Conservation (phyloP, 2,113 vertebrate genomes). For the Dascyllus trimaculatus region DNA sequence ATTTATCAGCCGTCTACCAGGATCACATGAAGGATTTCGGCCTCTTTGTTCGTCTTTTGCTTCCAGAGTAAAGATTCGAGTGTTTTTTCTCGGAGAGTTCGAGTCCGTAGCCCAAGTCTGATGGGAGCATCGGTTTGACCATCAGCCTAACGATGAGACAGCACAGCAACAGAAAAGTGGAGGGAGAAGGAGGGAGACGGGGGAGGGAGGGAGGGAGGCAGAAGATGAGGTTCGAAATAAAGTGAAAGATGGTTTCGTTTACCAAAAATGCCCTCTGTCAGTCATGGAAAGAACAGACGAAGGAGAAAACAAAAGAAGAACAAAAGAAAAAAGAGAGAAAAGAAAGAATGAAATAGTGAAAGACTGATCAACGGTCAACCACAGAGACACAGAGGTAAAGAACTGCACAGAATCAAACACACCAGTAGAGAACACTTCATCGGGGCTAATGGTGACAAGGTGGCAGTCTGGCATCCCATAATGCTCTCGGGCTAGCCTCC, state of each 20-base stretch:
- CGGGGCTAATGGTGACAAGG: constrained; percentile 33
- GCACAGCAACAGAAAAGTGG: constrained; percentile 76
- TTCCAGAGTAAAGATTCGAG: background rate
- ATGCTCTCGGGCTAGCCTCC: constrained; percentile 15
- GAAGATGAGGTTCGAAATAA: constrained; percentile 72
- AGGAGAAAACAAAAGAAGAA: constrained; percentile 77
- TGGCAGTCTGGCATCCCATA: constrained; percentile 30
- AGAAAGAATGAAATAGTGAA: constrained; percentile 82
- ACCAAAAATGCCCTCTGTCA: constrained; percentile 91
- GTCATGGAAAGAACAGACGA: constrained; percentile 86
- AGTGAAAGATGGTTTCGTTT: constrained; percentile 86
- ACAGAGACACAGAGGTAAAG: constrained; percentile 70
- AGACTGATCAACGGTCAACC: constrained; percentile 80
- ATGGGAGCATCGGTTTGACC: constrained; percentile 76
- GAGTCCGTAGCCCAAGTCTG: constrained; percentile 70
- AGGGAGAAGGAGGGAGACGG: constrained; percentile 46
- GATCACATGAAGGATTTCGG: constrained; percentile 12
- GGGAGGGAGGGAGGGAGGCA: constrained; percentile 7
- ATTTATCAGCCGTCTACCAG: background rate
- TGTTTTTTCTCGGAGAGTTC: background rate
- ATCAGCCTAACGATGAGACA: constrained; percentile 75
- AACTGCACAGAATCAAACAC: constrained; percentile 49
- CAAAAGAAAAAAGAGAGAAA: constrained; percentile 75
- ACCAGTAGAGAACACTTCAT: constrained; percentile 45
- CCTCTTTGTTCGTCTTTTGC: background rate